phyloP scores from a whole-genome alignment of 2,113 vertebrate genomes.

The Planiliza haematocheilus region DNA sequence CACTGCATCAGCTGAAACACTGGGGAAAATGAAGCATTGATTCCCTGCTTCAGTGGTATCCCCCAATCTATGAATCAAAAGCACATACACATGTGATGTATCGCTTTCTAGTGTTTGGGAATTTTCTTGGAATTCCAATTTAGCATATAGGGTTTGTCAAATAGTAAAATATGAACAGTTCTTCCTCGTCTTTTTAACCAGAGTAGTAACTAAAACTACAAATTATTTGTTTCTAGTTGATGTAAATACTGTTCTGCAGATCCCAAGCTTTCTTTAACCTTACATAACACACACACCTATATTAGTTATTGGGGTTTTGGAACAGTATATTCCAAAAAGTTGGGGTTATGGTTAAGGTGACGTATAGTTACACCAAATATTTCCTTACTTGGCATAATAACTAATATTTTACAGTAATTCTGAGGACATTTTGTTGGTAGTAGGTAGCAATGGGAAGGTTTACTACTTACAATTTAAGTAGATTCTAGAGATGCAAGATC shows the following conservation, averaged over 20 bases:
- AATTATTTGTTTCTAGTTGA: background rate
- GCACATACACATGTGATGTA: background rate
- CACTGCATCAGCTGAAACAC: background rate
- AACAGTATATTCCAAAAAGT: background rate
- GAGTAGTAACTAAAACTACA: background rate
- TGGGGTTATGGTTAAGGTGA: too few relatives aligned
- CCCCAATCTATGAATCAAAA: background rate
- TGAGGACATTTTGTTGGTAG: background rate
- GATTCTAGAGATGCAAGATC: too few relatives aligned
- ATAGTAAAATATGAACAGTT: too few relatives aligned
- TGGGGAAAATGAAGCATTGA: background rate
- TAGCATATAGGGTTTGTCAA: too few relatives aligned
- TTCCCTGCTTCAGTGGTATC: background rate
- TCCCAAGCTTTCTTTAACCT: background rate
- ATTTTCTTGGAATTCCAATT: background rate
- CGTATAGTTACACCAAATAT: background rate
- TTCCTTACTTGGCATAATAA: background rate
- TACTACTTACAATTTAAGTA: too few relatives aligned
- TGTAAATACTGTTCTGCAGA: background rate
- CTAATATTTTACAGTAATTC: background rate
- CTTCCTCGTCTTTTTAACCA: background rate
- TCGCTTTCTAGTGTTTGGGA: background rate
- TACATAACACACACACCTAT: background rate
- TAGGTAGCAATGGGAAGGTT: background rate
- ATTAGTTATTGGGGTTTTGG: background rate